Base-by-base conservation (phyloP, 1,140 invertebrate genomes). In the Euura lappo region DNA sequence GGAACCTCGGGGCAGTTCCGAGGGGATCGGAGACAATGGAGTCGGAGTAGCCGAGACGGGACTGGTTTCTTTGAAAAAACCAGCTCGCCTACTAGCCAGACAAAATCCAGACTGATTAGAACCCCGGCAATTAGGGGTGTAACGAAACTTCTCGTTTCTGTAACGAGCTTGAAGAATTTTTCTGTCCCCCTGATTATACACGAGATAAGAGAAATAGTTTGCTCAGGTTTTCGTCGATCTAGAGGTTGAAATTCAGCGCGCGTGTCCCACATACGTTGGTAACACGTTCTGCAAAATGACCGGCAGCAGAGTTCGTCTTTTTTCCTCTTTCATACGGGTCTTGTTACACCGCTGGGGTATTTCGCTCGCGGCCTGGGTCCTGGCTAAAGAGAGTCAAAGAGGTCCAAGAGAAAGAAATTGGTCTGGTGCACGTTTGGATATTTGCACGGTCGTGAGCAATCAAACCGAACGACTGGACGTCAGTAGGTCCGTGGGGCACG, bases 401-500 rank as follows among this genome's bases (percentile, higher is more conserved):
- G 51, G 13, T 8, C 51, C 10, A 60, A 71, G 70, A 69, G 69
- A 77, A 67, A 68, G 44, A 68, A 69, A 72, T 69, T 46, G 69
- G 69, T 71, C 71, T 67, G 71, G 65, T 68, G 47, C 44, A 43
- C 7, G 60, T 43, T n/a, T n/a, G 67, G 51, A 6, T 43, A 60
- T 46, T 65, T 72, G 71, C 47, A 75, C 70, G 68, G 72, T 69
- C 64, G 47, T 70, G 70, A 73, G 68, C 72, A 71, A 77, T 77
- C 74, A 72, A 75, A 78, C 71, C 51, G 73, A 67, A 60, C 75
- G 65, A 76, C 70, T 71, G 74, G 74, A 51, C 51, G 78, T 83
- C 81, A 81, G 77, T 81, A 81, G 81, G 81, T 82, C 74, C 83
- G 78, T 82, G 76, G 77, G 82, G 79, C 81, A 83, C 77, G 77